Evolutionary conservation across 2,888 invertebrate genomes (phyloP).

Genomic region (Aspidiotus destructor): DNA sequence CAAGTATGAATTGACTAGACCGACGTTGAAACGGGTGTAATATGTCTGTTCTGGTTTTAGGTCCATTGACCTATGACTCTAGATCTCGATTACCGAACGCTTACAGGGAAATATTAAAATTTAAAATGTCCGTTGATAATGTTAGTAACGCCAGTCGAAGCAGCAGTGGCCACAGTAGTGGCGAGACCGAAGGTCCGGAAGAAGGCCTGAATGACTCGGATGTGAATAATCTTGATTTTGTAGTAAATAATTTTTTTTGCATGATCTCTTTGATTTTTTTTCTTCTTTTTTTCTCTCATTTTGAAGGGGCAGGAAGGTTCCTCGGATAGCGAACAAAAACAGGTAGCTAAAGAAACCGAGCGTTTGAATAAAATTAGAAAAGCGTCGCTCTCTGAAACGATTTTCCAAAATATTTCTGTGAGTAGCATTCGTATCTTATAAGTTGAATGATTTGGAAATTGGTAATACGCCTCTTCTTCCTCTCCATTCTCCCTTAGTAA

Average conservation of each 20-base stretch:
- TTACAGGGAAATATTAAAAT: conserved; percentile 50
- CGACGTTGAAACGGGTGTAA: background rate
- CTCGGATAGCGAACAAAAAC: conserved; percentile 35
- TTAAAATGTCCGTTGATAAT: conserved; percentile 44
- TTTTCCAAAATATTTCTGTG: background rate
- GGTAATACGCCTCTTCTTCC: background rate
- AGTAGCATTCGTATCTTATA: too few relatives aligned
- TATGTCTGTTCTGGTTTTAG: conserved; percentile 34
- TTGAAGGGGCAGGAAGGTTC: conserved; percentile 17
- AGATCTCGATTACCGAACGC: conserved; percentile 72
- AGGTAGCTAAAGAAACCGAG: conserved; percentile 43
- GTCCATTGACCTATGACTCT: conserved; percentile 72
- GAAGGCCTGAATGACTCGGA: conserved; percentile 38
- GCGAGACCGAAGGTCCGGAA: conserved; percentile 58
- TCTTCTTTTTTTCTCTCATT: background rate
- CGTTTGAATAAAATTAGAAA: conserved; percentile 45
- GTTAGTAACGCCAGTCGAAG: conserved; percentile 47
- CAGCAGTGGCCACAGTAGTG: conserved; percentile 40
- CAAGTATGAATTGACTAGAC: conserved; percentile 40
- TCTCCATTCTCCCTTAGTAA: background rate
- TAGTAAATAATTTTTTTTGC: background rate
- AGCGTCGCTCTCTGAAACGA: conserved; percentile 21
- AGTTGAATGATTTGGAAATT: too few relatives aligned
- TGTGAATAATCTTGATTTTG: conserved; percentile 33
- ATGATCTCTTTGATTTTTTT: background rate